Evolutionary conservation across 2,888 invertebrate genomes (phyloP).

Genomic region (Peribatodes rhomboidaria): DNA sequence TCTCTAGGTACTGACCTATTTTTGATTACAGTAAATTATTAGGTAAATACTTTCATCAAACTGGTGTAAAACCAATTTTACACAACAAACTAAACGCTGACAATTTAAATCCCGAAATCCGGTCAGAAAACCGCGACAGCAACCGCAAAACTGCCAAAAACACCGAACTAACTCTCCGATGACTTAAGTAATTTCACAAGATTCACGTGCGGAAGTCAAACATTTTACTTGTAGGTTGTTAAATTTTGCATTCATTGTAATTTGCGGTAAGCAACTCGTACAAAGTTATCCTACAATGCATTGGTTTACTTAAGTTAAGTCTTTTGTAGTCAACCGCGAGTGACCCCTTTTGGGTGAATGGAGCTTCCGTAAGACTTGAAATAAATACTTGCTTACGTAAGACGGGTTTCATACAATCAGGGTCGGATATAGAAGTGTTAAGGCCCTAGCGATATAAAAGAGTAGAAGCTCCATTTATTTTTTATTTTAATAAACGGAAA

Average conservation of each 20-base stretch:
- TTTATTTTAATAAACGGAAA: no score
- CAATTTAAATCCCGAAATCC: not conserved
- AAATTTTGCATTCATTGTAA: not conserved
- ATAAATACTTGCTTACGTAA: not conserved
- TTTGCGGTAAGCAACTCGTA: constrained; percentile 17
- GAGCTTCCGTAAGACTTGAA: not conserved
- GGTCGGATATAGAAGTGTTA: no score
- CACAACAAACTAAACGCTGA: no score
- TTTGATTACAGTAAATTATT: no score
- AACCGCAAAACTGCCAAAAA: not conserved
- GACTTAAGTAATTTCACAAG: not conserved
- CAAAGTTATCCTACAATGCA: no score
- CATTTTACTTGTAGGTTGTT: not conserved
- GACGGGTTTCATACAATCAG: no score
- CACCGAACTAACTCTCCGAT: not conserved
- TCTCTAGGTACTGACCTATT: no score
- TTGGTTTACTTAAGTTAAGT: not conserved
- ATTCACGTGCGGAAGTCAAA: constrained; percentile 9
- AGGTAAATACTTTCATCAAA: no score
- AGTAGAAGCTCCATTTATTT: no score
- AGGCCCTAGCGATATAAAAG: no score
- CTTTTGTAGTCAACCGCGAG: constrained; percentile 9
- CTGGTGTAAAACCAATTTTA: no score
- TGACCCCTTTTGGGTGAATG: not conserved
- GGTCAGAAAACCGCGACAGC: not conserved